Evolutionary conservation across 2,113 vertebrate genomes (phyloP).

Genomic region (Pteropus alecto): DNA sequence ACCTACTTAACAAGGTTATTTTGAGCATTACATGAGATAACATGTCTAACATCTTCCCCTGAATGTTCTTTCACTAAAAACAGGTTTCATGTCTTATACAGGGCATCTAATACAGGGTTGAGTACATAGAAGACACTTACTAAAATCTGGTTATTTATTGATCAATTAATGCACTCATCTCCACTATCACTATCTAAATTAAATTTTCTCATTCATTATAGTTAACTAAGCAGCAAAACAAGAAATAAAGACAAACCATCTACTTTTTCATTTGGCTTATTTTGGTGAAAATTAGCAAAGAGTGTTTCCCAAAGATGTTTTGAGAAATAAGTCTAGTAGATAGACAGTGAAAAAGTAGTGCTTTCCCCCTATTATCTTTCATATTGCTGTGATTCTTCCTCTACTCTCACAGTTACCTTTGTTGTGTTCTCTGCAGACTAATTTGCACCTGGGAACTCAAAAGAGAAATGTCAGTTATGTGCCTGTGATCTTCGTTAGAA

Average conservation of each 20-base stretch:
- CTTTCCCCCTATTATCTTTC: background rate
- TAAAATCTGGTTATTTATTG: background rate
- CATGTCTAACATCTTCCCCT: background rate
- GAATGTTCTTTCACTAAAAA: background rate
- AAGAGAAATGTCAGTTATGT: background rate
- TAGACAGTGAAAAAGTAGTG: background rate
- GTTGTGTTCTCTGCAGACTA: background rate
- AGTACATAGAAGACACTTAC: background rate
- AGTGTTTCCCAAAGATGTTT: background rate
- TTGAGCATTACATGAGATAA: background rate
- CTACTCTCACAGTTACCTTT: background rate
- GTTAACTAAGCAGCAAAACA: background rate
- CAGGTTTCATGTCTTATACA: background rate
- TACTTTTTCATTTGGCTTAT: background rate
- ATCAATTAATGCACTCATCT: background rate
- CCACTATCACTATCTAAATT: background rate
- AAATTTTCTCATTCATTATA: background rate
- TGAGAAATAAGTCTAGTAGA: background rate
- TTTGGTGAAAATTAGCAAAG: conserved; percentile 9
- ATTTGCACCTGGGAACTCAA: background rate
- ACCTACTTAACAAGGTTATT: background rate
- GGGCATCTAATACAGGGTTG: background rate
- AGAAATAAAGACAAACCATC: background rate
- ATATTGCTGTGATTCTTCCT: background rate
- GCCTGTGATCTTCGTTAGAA: background rate